Evolutionary conservation across 2,888 invertebrate species (phyloP), one percentile per base, ranked within the genome.

Genomic region (Polymixis flavicincta): DNA sequence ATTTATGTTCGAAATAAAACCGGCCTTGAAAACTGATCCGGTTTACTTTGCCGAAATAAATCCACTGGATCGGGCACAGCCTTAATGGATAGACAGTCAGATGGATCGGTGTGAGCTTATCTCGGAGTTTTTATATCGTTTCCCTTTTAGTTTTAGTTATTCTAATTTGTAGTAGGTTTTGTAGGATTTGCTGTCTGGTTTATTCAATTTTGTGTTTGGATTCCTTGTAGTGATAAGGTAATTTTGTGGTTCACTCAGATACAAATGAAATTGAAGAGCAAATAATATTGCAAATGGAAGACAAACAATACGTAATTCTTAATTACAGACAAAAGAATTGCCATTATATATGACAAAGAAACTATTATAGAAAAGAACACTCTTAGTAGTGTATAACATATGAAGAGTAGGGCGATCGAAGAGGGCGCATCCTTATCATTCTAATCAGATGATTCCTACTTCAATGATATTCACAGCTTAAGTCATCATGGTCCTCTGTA

Each of bases 11-110:
- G 57, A n/a, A 74, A 76, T 75, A 83, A 85, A 81, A 54, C 32
- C 37, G 64, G 59, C 80, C 78, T 79, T 79, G 80, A 75, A 85
- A 86, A 86, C 71, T 79, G 85, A 85, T 83, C 74, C 71, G 50
- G 81, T 86, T 86, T 83, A 81, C 78, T 85, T 85, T 71, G 25
- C 70, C 71, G 66, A 83, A 83, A 86, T 85, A 86, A 83, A 86
- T 86, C 70, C 74, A 69, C 32, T 19, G 66, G 72, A 77, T 72
- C 72, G 65, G 74, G 70, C 48, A 69, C 55, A 74, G 66, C 71
- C 65, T 74, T 85, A 83, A 82, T 85, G 83, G 86, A 80, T 80
- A 80, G 80, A 52, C 72, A 72, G 66, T 64, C 54, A 76, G 76
- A 83, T 85, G 74, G 83, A 83, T 84, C 22, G 74, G 19, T 66